Evolutionary conservation across 2,888 invertebrate species (phyloP).

Genomic region (Bhutanitis thaidina): DNA sequence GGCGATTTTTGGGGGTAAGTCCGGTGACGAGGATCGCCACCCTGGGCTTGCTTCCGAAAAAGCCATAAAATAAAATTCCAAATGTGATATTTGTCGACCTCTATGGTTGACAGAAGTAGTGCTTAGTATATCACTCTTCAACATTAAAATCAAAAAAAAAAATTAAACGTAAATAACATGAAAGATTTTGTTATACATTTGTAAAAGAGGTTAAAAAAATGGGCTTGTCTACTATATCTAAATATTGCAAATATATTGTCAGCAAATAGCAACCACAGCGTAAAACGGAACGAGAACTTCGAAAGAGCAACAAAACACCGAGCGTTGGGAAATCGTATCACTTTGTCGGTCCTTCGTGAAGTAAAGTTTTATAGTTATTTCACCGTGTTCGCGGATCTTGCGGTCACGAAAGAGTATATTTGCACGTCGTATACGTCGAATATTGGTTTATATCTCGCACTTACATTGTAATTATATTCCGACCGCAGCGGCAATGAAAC

Average conservation of each 20-base stretch:
- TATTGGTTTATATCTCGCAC: constrained; percentile 21
- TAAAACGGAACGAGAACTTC: constrained; percentile 13
- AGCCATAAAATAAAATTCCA: too few relatives aligned
- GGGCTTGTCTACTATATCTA: background rate
- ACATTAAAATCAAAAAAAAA: too few relatives aligned
- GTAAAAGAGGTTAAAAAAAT: constrained; percentile 3
- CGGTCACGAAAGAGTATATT: constrained; percentile 23
- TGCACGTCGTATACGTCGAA: constrained; percentile 18
- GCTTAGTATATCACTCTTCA: too few relatives aligned
- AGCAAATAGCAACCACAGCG: constrained; percentile 6
- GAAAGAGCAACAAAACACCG: constrained; percentile 8
- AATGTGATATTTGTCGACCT: too few relatives aligned
- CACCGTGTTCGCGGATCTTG: constrained; percentile 21
- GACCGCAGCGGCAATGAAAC: constrained; percentile 12
- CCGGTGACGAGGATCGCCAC: too few relatives aligned
- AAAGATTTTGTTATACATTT: too few relatives aligned
- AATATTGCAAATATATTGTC: too few relatives aligned
- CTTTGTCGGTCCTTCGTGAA: constrained; percentile 27
- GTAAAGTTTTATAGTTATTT: constrained; percentile 22
- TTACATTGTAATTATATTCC: constrained; percentile 18
- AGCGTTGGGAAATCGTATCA: constrained; percentile 23
- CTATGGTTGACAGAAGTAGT: too few relatives aligned
- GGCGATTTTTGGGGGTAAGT: too few relatives aligned
- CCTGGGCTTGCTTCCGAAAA: too few relatives aligned
- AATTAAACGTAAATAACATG: too few relatives aligned